These are phyloP conservation scores for Pangasius larnaudii DNA, from an alignment of 2,797 vertebrate species.

Conservation along the genomic window DNA sequence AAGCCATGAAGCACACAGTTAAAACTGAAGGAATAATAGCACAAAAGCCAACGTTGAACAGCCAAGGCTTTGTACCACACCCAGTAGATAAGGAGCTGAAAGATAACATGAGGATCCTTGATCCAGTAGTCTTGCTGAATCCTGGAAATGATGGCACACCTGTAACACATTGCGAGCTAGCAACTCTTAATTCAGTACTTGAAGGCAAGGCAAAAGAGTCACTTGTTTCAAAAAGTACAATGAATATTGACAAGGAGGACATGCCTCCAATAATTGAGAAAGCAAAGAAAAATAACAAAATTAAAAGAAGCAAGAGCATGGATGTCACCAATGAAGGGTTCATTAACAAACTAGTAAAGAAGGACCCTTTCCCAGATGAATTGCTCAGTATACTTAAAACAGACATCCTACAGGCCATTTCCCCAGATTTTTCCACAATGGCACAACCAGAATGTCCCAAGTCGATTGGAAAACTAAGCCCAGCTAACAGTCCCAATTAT, in stretches of 20 bases:
- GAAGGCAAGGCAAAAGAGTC: constrained; percentile 68
- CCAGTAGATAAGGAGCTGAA: constrained; percentile 68
- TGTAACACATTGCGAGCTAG: constrained; percentile 55
- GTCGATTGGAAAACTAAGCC: constrained; percentile 56
- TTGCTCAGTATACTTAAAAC: constrained; percentile 72
- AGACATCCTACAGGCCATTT: constrained; percentile 70
- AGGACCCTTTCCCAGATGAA: constrained; percentile 68
- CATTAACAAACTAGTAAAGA: constrained; percentile 51
- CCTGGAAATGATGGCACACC: constrained; percentile 63
- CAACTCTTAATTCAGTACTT: constrained; percentile 61
- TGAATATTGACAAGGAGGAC: constrained; percentile 60
- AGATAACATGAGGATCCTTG: constrained; percentile 59
- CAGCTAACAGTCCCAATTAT: constrained; percentile 50
- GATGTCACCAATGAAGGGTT: constrained; percentile 51
- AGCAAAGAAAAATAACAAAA: constrained; percentile 75
- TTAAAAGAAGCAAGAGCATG: constrained; percentile 73
- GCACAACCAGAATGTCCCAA: constrained; percentile 57
- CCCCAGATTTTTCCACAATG: constrained; percentile 73
- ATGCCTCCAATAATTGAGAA: constrained; percentile 60
- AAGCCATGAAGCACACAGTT: constrained; percentile 88
- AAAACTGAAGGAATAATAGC: constrained; percentile 62
- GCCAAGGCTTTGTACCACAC: constrained; percentile 60
- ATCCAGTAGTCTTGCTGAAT: constrained; percentile 64
- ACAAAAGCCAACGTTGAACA: constrained; percentile 61
- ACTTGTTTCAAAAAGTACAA: constrained; percentile 51